phyloP scores from a whole-genome alignment of 2,113 vertebrate species.

The Microcebus tavaratra region DNA sequence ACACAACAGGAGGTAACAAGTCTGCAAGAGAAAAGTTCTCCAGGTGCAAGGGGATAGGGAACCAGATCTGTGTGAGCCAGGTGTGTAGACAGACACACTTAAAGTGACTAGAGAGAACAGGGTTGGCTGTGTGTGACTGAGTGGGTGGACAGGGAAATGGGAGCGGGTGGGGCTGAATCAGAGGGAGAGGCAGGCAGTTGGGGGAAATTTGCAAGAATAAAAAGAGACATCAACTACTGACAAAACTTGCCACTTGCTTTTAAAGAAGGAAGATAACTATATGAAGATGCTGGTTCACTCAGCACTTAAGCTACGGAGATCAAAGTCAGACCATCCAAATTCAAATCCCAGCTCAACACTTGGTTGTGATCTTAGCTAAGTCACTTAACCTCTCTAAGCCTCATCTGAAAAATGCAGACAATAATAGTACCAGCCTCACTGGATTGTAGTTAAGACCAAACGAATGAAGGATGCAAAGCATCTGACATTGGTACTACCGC shows the following conservation, averaged over 20 bases:
- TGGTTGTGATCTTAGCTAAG: background rate
- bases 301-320: background rate
- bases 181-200: background rate
- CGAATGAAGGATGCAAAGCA: background rate
- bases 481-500: background rate
- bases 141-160: background rate
- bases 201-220: background rate
- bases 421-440: background rate
- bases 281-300: background rate
- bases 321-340: background rate
- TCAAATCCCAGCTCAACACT: background rate
- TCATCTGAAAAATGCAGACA: background rate
- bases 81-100: background rate
- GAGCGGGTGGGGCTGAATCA: background rate
- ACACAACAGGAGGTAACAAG: background rate
- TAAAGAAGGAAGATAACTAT: background rate
- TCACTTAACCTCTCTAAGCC: background rate
- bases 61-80: background rate
- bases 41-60: background rate
- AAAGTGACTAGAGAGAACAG: background rate
- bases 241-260: background rate
- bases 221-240: background rate
- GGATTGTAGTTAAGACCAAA: background rate
- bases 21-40: background rate
- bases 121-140: background rate